Evolutionary conservation across 1,140 invertebrate genomes (phyloP).

Genomic region (Chironomus tepperi): DNA sequence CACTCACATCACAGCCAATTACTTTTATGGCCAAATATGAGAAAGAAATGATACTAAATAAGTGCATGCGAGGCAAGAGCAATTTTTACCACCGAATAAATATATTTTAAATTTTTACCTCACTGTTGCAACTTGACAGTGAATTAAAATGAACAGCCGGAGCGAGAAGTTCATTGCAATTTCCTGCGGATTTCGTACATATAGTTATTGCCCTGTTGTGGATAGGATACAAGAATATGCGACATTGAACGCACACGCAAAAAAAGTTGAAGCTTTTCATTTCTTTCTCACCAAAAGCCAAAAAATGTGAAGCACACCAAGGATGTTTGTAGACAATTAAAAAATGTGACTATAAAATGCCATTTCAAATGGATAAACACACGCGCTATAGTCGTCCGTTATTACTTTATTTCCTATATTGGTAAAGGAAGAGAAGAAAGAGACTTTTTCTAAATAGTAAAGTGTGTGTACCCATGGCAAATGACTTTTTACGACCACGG

Average conservation of each 20-base stretch:
- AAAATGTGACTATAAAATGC: background rate
- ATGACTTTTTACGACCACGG: background rate
- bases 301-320: background rate
- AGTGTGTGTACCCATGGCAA: background rate
- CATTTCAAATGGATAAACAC: background rate
- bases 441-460: no score
- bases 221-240: background rate
- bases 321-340: conserved; percentile 7
- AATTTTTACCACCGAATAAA: background rate
- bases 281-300: background rate
- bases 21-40: background rate
- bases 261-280: background rate
- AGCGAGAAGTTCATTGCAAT: background rate
- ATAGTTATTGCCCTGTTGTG: background rate
- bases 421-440: background rate
- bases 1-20: background rate
- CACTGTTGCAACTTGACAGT: background rate
- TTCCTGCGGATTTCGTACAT: conserved; percentile 11
- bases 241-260: conserved; percentile 11
- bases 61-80: background rate
- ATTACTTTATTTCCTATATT: background rate
- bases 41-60: background rate
- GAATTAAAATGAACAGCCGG: background rate
- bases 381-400: background rate
- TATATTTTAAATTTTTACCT: background rate